Evolutionary conservation across 2,888 invertebrate genomes (phyloP).

Genomic region (Romanomermis culicivorax): DNA sequence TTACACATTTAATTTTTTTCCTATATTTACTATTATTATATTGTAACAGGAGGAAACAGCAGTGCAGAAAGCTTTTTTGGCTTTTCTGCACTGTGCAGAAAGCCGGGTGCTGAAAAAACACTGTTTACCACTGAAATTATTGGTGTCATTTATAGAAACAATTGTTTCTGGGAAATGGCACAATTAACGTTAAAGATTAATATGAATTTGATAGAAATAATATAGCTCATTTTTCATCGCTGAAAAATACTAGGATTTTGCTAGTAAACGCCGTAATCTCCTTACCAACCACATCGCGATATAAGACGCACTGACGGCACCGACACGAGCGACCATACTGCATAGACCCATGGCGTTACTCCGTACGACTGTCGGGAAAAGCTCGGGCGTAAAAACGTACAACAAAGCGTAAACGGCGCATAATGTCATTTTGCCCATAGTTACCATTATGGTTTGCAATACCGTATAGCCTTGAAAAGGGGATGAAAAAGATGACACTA

Average conservation of each 20-base stretch:
- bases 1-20: no score
- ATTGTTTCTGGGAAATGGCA: no score
- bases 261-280: no score
- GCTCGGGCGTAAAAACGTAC: slow-evolving; percentile 64
- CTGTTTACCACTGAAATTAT: no score
- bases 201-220: no score
- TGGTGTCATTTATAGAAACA: no score
- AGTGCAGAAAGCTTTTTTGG: no score
- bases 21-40: no score
- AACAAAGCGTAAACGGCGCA: slow-evolving; percentile 62
- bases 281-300: slow-evolving; percentile 38
- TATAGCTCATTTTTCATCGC: neutral
- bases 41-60: no score
- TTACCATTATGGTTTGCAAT: slow-evolving; percentile 37
- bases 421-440: slow-evolving; percentile 54
- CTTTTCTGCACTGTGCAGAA: no score
- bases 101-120: no score
- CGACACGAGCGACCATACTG: slow-evolving; percentile 61
- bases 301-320: slow-evolving; percentile 63
- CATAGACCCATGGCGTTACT: slow-evolving; percentile 65
- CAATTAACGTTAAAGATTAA: no score
- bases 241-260: slow-evolving; percentile 4
- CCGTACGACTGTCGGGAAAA: slow-evolving; percentile 67
- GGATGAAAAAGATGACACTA: neutral
- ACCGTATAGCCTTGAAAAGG: neutral